These are phyloP conservation scores for Puntigrus tetrazona DNA, from an alignment of 2,113 vertebrate genomes.

Conservation along the genomic window DNA sequence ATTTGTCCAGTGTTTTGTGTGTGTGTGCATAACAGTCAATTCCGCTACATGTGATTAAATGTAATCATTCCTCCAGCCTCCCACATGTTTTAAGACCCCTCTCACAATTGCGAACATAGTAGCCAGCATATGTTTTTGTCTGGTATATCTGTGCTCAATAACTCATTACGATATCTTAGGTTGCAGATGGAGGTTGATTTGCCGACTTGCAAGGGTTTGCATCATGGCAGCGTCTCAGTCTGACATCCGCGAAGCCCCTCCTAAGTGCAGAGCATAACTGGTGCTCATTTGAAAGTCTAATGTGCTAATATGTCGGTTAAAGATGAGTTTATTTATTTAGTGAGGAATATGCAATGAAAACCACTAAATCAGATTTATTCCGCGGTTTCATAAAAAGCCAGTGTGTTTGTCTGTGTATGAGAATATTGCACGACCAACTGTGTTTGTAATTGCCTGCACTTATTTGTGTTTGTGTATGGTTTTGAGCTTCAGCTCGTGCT, in stretches of 20 bases:
- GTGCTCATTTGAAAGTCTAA: slow-evolving; percentile 28
- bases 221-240: slow-evolving; percentile 37
- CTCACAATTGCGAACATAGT: not conserved
- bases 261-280: slow-evolving; percentile 11
- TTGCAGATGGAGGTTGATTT: not conserved
- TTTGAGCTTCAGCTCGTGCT: slow-evolving; percentile 15
- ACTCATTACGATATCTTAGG: not conserved
- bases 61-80: not conserved
- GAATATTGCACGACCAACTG: not conserved
- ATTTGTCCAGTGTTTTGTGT: too few species aligned
- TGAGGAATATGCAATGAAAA: not conserved
- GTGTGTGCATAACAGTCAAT: not conserved
- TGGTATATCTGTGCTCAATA: not conserved
- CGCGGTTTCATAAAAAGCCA: not conserved
- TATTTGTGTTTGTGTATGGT: slow-evolving; percentile 7
- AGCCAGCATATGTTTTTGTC: not conserved
- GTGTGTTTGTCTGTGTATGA: not conserved
- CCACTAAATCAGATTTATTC: slow-evolving; percentile 22
- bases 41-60: not conserved
- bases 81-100: not conserved
- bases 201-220: slow-evolving; percentile 47
- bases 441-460: not conserved
- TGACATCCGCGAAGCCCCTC: slow-evolving; percentile 14
- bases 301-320: slow-evolving; percentile 8
- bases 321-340: slow-evolving; percentile 1